phyloP scores from a whole-genome alignment of 1,140 invertebrate genomes.

The Phymorhynchus buccinoides region DNA sequence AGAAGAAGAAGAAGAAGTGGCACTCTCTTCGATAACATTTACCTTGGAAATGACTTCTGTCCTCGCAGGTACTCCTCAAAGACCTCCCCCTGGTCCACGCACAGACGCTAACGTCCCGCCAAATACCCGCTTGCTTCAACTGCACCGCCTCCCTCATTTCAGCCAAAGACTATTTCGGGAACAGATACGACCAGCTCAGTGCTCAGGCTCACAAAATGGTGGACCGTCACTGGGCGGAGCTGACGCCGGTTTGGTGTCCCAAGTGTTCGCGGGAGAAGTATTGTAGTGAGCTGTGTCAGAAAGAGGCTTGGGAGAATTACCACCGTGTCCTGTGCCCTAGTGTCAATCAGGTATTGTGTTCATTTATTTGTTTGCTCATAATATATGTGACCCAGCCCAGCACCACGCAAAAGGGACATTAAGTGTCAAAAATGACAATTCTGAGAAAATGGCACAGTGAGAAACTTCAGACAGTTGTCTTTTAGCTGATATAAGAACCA shows the following conservation, averaged over 20 bases:
- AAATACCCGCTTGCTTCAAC: constrained; percentile 57
- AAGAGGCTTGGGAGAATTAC: constrained; percentile 59
- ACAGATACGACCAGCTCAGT: constrained; percentile 40
- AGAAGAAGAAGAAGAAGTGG: too few species aligned
- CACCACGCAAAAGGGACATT: too few species aligned
- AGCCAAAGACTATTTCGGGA: constrained; percentile 59
- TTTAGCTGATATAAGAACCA: too few species aligned
- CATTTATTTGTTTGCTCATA: too few species aligned
- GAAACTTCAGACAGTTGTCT: too few species aligned
- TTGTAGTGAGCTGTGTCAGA: constrained; percentile 60
- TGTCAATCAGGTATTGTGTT: constrained; percentile 45
- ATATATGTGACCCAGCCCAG: too few species aligned
- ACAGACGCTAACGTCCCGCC: constrained; percentile 45
- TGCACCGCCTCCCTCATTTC: constrained; percentile 63
- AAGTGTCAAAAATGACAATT: too few species aligned
- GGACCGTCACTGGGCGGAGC: constrained; percentile 60
- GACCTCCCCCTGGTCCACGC: constrained; percentile 61
- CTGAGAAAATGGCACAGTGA: too few species aligned
- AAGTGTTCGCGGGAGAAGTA: constrained; percentile 60
- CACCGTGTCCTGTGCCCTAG: constrained; percentile 65
- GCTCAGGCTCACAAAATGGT: constrained; percentile 40
- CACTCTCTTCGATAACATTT: too few species aligned
- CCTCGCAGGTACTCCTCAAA: constrained; percentile 50
- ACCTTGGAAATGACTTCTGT: too few species aligned
- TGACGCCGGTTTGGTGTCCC: constrained; percentile 50